Conservation (phyloP, 2,888 invertebrate genomes). For the Pachydiplax longipennis region DNA sequence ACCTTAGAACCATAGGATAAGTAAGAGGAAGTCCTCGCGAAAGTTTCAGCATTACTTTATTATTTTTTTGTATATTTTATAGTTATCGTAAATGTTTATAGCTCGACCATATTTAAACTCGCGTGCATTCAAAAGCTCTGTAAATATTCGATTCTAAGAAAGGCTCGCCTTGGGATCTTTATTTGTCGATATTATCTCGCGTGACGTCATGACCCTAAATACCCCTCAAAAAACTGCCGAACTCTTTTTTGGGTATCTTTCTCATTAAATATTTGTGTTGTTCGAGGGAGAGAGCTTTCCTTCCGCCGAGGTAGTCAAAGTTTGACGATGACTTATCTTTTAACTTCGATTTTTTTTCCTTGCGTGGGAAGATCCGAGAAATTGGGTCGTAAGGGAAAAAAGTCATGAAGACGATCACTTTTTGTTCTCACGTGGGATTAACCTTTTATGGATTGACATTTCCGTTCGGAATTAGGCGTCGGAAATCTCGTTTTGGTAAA, state of each 20-base stretch:
- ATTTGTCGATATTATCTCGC: background rate
- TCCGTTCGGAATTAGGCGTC: background rate
- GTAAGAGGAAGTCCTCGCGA: no score
- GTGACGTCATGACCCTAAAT: background rate
- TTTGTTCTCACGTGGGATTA: background rate
- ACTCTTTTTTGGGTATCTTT: background rate
- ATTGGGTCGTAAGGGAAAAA: background rate
- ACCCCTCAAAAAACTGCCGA: background rate
- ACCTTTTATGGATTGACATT: background rate
- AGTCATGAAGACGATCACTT: background rate
- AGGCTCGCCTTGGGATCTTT: background rate
- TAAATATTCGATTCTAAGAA: background rate
- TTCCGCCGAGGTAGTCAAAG: background rate
- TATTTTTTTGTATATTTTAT: no score
- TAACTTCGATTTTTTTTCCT: background rate
- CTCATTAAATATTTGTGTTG: background rate
- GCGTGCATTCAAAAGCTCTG: background rate
- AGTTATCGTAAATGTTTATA: background rate
- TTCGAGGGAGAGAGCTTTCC: background rate
- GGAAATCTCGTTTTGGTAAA: no score
- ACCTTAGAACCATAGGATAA: no score
- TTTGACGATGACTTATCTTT: background rate
- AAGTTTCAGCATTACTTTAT: no score
- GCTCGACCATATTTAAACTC: background rate
- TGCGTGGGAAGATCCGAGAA: background rate